phyloP scores from a whole-genome alignment of 2,113 vertebrate genomes.

The Cepphus grylle region DNA sequence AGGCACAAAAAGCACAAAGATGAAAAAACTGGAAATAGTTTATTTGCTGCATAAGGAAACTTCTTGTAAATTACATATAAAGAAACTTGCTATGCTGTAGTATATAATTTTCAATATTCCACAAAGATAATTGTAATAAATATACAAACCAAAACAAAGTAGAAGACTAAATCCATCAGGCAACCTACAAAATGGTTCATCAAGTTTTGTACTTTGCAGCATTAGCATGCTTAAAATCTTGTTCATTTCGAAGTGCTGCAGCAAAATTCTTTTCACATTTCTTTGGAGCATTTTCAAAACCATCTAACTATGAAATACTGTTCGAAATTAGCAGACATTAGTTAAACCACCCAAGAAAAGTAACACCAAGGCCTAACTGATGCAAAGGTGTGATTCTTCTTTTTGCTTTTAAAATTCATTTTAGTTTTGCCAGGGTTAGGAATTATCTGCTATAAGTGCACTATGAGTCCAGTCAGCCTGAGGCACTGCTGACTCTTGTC shows the following conservation, averaged over 20 bases:
- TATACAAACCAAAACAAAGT: constrained; percentile 72
- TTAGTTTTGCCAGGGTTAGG: constrained; percentile 29
- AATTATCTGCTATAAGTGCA: constrained; percentile 28
- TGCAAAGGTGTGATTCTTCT: neutral
- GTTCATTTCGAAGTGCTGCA: constrained; percentile 59
- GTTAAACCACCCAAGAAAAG: constrained; percentile 53
- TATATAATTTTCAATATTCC: constrained; percentile 75
- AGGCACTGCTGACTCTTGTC: constrained; percentile 9
- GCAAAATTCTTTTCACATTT: constrained; percentile 72
- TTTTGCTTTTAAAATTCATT: constrained; percentile 23
- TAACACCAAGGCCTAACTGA: constrained; percentile 20
- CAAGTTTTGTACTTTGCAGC: constrained; percentile 73
- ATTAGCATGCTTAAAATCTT: constrained; percentile 39
- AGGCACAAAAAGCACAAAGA: neutral
- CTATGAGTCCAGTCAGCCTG: constrained; percentile 6
- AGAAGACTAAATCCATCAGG: constrained; percentile 71
- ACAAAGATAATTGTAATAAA: constrained; percentile 80
- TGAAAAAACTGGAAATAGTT: constrained; percentile 63
- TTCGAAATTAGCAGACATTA: constrained; percentile 28
- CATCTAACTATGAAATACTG: constrained; percentile 55
- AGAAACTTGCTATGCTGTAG: constrained; percentile 73
- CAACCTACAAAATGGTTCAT: constrained; percentile 73
- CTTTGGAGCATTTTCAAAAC: constrained; percentile 72
- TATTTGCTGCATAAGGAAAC: constrained; percentile 76
- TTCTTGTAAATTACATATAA: constrained; percentile 75